Percentiles rank a stretch among this genome's conserved stretches.
phyloP scores from a whole-genome alignment of 2,113 vertebrate genomes.

The Microcebus tavaratra region DNA sequence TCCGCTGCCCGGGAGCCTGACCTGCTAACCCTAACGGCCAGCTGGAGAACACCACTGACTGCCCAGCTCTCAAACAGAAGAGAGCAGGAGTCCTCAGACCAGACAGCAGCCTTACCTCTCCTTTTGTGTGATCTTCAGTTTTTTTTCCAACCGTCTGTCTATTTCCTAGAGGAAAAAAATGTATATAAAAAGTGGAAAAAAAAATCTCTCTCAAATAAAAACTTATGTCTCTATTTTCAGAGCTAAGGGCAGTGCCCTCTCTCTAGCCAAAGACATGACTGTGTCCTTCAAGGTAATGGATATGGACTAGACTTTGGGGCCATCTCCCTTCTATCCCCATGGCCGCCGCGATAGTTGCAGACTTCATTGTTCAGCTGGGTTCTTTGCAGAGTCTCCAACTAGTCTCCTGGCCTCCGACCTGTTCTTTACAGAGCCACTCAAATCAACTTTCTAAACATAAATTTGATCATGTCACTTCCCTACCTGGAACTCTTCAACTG shows the following conservation, averaged over 20 bases:
- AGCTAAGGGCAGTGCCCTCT: conserved; percentile 55
- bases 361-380: neutral
- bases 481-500: neutral
- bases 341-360: neutral
- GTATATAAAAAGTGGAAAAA: conserved; percentile 81
- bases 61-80: conserved; percentile 51
- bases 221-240: conserved; percentile 56
- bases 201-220: conserved; percentile 78
- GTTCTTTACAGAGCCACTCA: neutral
- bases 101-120: conserved; percentile 89
- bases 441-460: neutral
- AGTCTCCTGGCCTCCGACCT: neutral
- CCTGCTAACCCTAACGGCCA: conserved; percentile 27
- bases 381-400: neutral
- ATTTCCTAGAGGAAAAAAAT: conserved; percentile 90
- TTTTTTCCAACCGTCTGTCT: conserved; percentile 97
- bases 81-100: neutral
- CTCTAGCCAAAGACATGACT: conserved; percentile 30
- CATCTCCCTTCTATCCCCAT: conserved; percentile 35
- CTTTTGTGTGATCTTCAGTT: conserved; percentile 95
- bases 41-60: conserved; percentile 34
- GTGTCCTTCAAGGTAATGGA: neutral
- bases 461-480: neutral
- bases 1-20: conserved; percentile 41
- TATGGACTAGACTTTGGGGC: neutral